Evolutionary conservation across 2,888 invertebrate genomes (phyloP), one percentile per base, ranked within the genome.

Genomic region (Papilio demoleus): DNA sequence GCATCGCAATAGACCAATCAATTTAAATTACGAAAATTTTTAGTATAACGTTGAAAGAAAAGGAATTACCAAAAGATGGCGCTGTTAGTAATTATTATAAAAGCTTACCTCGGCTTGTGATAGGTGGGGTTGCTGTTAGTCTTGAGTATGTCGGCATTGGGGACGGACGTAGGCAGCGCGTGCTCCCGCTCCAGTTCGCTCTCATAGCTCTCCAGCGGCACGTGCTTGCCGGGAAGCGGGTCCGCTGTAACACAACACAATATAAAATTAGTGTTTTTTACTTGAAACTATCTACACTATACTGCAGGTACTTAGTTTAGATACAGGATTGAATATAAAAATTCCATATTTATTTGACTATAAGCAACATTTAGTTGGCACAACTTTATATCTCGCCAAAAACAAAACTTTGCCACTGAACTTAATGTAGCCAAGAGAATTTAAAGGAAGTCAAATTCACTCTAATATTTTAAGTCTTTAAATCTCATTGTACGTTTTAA

Each of bases 111-210:
- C 34, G 96, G 96, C 90, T 96, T 96, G 75, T 95, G 95, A 85
- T 96, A 95, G 68, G 95, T 94, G 72, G 95, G 95, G 84, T 96
- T 95, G 86, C 95, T 95, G 87, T 96, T 95, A 81, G 96, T 95
- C 88, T 96, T 95, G 81, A 96, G 92, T 77, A 96, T 95, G 86
- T 96, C 96, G n/a, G 96, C 96, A 78, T 95, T 95, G 70, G 96
- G 96, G 66, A 96, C 96, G 70, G 95, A 95, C 73, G 96, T 96
- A 19, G 96, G 96, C 80, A 96, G 83, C 56, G 94, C 95, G 86
- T 96, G 96, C 86, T 96, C 96, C 75, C 95, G 92, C 85, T 96
- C 96, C 85, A 96, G 81, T 83, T 96, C 96, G 60, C 94, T 90
- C 79, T 96, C 96, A 90, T 96, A 96, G 85, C 90, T 92, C 81